Conservation (phyloP, 2,888 invertebrate species). For the Acholoe squamosa region DNA sequence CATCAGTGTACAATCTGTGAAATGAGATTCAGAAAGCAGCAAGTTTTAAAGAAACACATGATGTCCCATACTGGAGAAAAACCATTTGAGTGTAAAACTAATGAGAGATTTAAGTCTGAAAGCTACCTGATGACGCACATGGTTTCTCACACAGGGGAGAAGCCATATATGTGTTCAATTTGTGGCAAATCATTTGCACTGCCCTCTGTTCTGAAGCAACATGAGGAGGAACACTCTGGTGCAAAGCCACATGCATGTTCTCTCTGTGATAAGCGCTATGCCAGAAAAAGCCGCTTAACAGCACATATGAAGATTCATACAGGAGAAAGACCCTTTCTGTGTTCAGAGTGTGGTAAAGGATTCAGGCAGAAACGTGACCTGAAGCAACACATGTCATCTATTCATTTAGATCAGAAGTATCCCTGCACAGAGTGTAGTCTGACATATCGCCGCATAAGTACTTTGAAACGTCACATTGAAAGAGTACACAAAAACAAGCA, state of each 20-base stretch:
- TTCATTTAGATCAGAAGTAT: too few species aligned
- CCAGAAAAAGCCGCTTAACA: too few species aligned
- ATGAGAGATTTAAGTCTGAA: constrained; percentile 42
- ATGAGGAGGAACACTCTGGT: constrained; percentile 41
- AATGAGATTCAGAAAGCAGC: neutral
- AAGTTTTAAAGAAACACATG: constrained; percentile 46
- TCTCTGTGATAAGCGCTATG: constrained; percentile 49
- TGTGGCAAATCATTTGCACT: constrained; percentile 62
- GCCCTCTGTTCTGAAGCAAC: constrained; percentile 37
- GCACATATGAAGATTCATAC: too few species aligned
- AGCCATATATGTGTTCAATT: constrained; percentile 57
- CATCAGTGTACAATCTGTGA: neutral
- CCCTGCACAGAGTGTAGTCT: too few species aligned
- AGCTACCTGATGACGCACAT: constrained; percentile 31
- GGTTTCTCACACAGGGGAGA: constrained; percentile 47
- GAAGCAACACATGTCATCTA: constrained; percentile 38
- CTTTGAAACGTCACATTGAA: too few species aligned
- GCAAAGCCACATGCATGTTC: constrained; percentile 45
- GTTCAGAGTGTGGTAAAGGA: neutral
- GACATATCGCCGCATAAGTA: too few species aligned
- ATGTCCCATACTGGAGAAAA: constrained; percentile 50
- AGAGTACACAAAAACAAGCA: too few species aligned
- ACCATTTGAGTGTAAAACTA: neutral
- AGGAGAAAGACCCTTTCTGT: neutral
- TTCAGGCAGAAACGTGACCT: neutral